A percentile compares a stretch with the other conserved stretches of the same genome.
Evolutionary conservation across 1,140 invertebrate genomes (phyloP).

Genomic region (Eriocheir sinensis): DNA sequence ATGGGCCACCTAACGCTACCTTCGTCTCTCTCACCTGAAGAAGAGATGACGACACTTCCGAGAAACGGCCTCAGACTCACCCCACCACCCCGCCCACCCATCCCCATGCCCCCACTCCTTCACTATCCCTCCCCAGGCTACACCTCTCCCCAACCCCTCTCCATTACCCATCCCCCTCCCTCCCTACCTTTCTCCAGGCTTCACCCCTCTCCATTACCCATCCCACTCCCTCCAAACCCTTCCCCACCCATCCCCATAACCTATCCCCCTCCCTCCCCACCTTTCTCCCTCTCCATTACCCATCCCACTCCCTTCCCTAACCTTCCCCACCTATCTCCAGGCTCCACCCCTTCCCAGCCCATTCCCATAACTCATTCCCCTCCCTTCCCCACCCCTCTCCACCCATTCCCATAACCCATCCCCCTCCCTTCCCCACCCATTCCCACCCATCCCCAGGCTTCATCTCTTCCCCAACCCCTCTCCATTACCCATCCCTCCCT

Average conservation of each 20-base stretch:
- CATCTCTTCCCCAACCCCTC: neutral
- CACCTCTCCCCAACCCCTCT: too few relatives aligned
- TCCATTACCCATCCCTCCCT: neutral
- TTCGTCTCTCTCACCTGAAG: too few relatives aligned
- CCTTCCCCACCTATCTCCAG: neutral
- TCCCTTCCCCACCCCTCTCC: too few relatives aligned
- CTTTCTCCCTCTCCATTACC: neutral
- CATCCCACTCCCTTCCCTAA: neutral
- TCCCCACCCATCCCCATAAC: too few relatives aligned
- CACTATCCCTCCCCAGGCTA: too few relatives aligned
- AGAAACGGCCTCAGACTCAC: too few relatives aligned
- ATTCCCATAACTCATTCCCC: neutral
- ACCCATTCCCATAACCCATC: neutral
- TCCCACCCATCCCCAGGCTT: neutral
- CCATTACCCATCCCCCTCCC: neutral
- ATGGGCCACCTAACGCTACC: too few relatives aligned
- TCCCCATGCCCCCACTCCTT: too few relatives aligned
- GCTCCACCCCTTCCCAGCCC: too few relatives aligned
- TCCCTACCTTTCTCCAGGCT: neutral
- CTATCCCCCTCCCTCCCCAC: neutral
- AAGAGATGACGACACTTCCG: too few relatives aligned
- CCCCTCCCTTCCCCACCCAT: neutral
- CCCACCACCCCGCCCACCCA: too few relatives aligned
- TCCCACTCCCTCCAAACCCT: neutral
- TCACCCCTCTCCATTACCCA: neutral